These are phyloP conservation scores for Acanthurus tractus DNA, from an alignment of 2,797 vertebrate genomes.

Conservation along the genomic window DNA sequence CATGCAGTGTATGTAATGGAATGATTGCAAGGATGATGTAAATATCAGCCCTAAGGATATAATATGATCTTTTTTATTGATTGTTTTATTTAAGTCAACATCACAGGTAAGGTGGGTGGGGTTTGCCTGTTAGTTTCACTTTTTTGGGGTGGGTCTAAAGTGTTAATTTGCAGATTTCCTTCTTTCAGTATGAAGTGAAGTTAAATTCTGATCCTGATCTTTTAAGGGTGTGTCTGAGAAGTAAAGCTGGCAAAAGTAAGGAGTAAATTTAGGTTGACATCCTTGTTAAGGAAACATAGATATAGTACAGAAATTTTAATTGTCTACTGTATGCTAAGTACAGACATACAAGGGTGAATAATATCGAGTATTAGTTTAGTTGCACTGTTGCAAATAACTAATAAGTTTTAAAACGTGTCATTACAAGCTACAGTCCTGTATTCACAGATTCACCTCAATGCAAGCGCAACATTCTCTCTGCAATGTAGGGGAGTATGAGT, in stretches of 20 bases:
- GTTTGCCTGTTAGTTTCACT: background rate
- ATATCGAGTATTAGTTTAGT: background rate
- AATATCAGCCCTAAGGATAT: background rate
- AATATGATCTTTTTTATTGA: background rate
- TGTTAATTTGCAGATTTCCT: background rate
- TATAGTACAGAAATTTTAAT: background rate
- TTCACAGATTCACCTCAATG: background rate
- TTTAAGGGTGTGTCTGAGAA: background rate
- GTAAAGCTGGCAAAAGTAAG: background rate
- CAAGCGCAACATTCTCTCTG: background rate
- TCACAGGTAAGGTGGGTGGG: background rate
- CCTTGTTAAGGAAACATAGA: too few species aligned
- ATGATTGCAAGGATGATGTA: background rate
- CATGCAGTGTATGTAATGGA: background rate
- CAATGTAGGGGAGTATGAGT: background rate
- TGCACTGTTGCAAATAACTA: background rate
- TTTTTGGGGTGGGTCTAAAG: background rate
- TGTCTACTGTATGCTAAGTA: background rate
- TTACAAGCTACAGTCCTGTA: background rate
- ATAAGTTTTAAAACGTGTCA: background rate
- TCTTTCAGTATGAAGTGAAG: background rate
- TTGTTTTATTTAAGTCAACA: constrained; percentile 3
- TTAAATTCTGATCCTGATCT: background rate
- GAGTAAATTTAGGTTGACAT: background rate
- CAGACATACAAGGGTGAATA: background rate